Evolutionary conservation across 2,113 vertebrate species (phyloP).

Genomic region (Coptodon rendalli): DNA sequence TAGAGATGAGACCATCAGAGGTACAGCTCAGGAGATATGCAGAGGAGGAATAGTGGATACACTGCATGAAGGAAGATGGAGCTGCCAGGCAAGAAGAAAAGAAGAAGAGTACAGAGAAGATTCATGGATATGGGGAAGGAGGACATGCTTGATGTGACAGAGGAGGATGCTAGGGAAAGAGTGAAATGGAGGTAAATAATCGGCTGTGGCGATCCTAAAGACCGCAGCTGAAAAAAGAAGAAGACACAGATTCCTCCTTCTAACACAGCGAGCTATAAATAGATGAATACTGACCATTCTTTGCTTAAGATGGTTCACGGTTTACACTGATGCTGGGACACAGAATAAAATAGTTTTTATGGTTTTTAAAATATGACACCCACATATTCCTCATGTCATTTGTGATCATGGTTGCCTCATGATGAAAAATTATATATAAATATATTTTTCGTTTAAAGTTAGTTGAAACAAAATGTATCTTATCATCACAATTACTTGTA

Average conservation of each 20-base stretch:
- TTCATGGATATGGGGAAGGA: background rate
- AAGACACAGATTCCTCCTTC: background rate
- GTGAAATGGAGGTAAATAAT: background rate
- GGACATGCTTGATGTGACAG: background rate
- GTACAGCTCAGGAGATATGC: background rate
- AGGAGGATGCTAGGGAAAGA: background rate
- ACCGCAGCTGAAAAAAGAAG: background rate
- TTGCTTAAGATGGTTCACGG: background rate
- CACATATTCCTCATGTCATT: background rate
- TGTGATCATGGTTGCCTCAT: background rate
- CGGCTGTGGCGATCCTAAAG: background rate
- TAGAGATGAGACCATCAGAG: background rate
- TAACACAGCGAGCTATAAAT: background rate
- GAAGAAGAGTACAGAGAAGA: background rate
- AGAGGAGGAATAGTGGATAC: background rate
- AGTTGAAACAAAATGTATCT: background rate
- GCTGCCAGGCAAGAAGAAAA: background rate
- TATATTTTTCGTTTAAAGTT: background rate
- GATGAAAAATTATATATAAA: background rate
- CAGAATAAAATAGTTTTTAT: background rate
- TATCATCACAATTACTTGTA: background rate
- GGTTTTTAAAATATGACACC: background rate
- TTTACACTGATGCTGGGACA: background rate
- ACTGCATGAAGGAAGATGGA: background rate
- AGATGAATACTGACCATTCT: background rate